Conservation (phyloP, 37 sponge, comb jelly and placozoan genomes). For the Tethya wilhelma region DNA sequence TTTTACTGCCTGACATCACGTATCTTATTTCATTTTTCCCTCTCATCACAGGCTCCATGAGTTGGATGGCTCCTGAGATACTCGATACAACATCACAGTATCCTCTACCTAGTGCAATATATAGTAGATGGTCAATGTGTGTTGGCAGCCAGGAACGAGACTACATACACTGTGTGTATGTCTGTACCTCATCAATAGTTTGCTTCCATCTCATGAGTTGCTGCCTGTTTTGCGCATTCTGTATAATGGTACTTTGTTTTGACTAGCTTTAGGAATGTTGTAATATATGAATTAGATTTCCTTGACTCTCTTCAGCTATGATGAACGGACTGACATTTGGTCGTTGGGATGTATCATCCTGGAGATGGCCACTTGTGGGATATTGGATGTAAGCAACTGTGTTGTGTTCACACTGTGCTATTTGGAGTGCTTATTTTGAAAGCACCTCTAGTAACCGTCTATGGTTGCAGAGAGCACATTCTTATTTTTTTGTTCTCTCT, state of each 20-base stretch:
- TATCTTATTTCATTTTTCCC: no score
- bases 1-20: no score
- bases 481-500: no score
- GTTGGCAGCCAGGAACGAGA: no score
- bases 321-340: slow-evolving; percentile 90
- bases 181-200: no score
- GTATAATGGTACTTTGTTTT: no score
- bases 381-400: slow-evolving; percentile 58
- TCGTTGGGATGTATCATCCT: slow-evolving; percentile 88
- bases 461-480: not conserved
- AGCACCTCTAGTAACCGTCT: not conserved
- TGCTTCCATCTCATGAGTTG: no score
- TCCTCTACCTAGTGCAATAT: slow-evolving; percentile 7
- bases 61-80: slow-evolving; percentile 91
- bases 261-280: not conserved
- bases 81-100: slow-evolving; percentile 55
- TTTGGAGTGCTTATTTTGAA: not conserved
- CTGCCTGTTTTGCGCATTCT: no score
- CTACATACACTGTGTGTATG: no score
- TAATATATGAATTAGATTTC: not conserved
- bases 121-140: not conserved
- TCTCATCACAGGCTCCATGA: slow-evolving; percentile 80
- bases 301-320: slow-evolving; percentile 57
- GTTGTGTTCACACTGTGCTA: not conserved
- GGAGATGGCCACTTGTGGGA: slow-evolving; percentile 86